Evolutionary conservation across 2,797 vertebrate species (phyloP), one percentile per base, ranked within the genome.

Genomic region (Arrhamphus sclerolepis): DNA sequence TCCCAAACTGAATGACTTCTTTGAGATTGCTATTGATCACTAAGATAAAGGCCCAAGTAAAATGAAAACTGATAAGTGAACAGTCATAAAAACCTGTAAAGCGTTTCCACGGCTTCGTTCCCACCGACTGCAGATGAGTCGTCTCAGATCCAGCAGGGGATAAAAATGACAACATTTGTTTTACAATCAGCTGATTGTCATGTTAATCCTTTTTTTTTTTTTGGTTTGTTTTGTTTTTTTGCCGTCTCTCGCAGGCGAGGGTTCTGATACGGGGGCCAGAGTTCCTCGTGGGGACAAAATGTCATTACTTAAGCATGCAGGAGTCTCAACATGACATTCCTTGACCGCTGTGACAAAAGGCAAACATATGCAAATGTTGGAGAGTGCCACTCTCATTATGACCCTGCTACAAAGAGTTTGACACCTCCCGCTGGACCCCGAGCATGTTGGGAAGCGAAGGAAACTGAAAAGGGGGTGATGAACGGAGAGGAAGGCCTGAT

Each of bases 291-390:
- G 80, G 83, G 82, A 82, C 83, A 77, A 81, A 74, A 78, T 31
- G 76, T 65, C 80, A 85, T 81, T 81, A 86, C 75, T 87, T 89
- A 81, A 73, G 72, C 81, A 84, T 83, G 82, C 82, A 81, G 75
- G 82, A 83, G 77, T 85, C 79, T 80, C 71, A 21, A 78, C 83
- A 26, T 83, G 87, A 89, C 86, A 87, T 89, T 90, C 79, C 47
- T 69, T 86, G 83, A 88, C 88, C 85, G 80, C 86, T 80, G 80
- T 81, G 83, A 90, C 88, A 85, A 89, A n/a, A 75, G 87, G 86
- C 81, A 87, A 90, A 89, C 89, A 88, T 75, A 88, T 90, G 88
- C 81, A 89, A 88, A 90, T 89, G 81, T 77, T 11, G 73, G 11
- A 62, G 77, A 70, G 84, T 50, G 78, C 70, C 80, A 69, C 72